Evolutionary conservation across 2,113 vertebrate genomes (phyloP).

Genomic region (Suricata suricatta): DNA sequence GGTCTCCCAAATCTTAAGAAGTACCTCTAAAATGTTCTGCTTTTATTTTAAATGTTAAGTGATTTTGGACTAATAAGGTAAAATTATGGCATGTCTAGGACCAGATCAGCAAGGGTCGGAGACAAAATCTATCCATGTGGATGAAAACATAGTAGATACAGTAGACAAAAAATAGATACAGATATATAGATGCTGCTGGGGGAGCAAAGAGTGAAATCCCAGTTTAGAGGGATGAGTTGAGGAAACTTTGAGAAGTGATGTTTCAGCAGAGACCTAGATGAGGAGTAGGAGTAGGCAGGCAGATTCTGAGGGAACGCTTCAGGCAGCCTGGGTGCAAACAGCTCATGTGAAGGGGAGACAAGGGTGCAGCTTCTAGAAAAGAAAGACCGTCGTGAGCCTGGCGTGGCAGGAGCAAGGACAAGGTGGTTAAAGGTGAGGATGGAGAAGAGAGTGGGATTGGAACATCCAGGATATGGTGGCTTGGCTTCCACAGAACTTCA

Average conservation of each 20-base stretch:
- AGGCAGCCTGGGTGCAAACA: not conserved
- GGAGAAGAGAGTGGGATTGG: not conserved
- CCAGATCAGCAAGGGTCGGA: not conserved
- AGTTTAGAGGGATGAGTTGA: not conserved
- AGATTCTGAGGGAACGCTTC: not conserved
- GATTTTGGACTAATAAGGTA: not conserved
- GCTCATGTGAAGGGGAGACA: not conserved
- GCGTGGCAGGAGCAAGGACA: not conserved
- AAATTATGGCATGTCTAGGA: not conserved
- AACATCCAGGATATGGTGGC: not conserved
- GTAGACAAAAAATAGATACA: not conserved
- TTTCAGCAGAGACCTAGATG: not conserved
- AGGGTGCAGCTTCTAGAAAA: not conserved
- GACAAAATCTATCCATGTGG: not conserved
- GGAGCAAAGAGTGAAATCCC: not conserved
- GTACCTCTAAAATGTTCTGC: not conserved
- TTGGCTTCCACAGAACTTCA: not conserved
- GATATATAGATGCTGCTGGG: not conserved
- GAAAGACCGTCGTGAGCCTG: not conserved
- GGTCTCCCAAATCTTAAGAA: not conserved
- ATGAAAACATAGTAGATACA: not conserved
- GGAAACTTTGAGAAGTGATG: not conserved
- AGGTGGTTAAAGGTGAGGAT: not conserved
- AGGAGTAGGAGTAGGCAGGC: not conserved
- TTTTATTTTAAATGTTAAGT: not conserved